A percentile compares a stretch with the other conserved stretches of the same genome.
Conservation (phyloP, 2,797 vertebrate genomes). For the Epinephelus awoara region DNA sequence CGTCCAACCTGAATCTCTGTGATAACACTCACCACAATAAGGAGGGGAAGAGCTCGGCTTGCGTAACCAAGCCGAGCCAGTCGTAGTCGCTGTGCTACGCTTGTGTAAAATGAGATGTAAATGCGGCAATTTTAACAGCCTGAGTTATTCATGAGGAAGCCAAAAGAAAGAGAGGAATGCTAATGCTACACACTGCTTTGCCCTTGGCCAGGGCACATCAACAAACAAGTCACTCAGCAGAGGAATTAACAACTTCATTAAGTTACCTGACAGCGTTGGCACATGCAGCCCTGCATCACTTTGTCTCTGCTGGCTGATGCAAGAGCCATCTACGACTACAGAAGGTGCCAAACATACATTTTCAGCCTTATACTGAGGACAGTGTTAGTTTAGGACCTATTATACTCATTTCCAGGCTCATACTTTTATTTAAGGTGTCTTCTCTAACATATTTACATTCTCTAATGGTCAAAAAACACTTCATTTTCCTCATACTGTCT, state of each 20-base stretch:
- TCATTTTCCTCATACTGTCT: too few species aligned
- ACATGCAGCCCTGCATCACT: slow-evolving; percentile 24
- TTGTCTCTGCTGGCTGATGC: slow-evolving; percentile 6
- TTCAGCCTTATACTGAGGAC: not conserved
- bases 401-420: too few species aligned
- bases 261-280: slow-evolving; percentile 69
- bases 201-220: slow-evolving; percentile 76
- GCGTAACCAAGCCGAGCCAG: slow-evolving; percentile 57
- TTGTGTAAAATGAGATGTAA: slow-evolving; percentile 84
- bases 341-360: not conserved
- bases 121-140: slow-evolving; percentile 74
- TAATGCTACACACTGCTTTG: slow-evolving; percentile 74
- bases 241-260: slow-evolving; percentile 83
- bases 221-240: slow-evolving; percentile 79
- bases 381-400: not conserved
- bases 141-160: slow-evolving; percentile 83
- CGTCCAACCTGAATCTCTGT: slow-evolving; percentile 49
- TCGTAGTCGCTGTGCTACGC: slow-evolving; percentile 55
- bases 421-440: too few species aligned
- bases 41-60: slow-evolving; percentile 19
- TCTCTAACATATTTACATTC: too few species aligned
- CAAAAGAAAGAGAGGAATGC: slow-evolving; percentile 78
- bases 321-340: slow-evolving; percentile 1
- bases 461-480: too few species aligned
- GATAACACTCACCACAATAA: slow-evolving; percentile 40